phyloP scores from a whole-genome alignment of 92 coral and sea anemone species.

The Epizoanthus scotinus region DNA sequence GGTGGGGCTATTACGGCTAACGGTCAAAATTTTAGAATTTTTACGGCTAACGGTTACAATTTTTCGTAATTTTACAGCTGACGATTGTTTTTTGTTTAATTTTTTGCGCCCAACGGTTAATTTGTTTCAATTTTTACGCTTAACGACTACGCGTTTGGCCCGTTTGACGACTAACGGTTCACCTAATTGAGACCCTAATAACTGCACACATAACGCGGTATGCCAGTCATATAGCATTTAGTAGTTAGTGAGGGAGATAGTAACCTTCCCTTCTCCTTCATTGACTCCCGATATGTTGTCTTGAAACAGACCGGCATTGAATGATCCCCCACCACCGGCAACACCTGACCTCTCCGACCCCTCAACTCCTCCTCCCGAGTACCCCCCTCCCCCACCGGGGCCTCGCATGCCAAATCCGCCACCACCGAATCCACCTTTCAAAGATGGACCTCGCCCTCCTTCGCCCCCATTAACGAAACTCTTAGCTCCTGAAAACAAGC shows the following conservation, averaged over 20 bases:
- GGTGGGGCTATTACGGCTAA: no score
- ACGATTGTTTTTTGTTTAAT: no score
- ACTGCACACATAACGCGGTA: no score
- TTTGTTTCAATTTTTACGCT: no score
- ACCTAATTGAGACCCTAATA: no score
- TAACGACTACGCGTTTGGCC: no score
- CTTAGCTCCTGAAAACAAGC: neutral
- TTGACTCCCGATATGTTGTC: conserved; percentile 26
- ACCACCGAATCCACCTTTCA: conserved; percentile 64
- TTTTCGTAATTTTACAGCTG: no score
- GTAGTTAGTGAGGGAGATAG: neutral
- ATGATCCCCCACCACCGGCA: conserved; percentile 78
- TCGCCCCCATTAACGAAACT: conserved; percentile 64
- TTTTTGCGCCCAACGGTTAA: no score
- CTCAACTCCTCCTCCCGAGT: conserved; percentile 77
- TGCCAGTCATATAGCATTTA: neutral
- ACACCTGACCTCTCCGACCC: conserved; percentile 37
- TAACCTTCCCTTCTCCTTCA: conserved; percentile 34
- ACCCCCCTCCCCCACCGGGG: conserved; percentile 89
- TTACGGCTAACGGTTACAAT: no score
- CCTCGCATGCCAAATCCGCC: conserved; percentile 45
- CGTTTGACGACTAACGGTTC: no score
- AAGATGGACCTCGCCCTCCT: conserved; percentile 38
- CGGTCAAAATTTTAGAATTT: no score
- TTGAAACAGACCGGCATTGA: conserved; percentile 35